These are phyloP conservation scores for Cryptomyrus ogoouensis DNA, from an alignment of 2,113 vertebrate genomes.

Conservation along the genomic window DNA sequence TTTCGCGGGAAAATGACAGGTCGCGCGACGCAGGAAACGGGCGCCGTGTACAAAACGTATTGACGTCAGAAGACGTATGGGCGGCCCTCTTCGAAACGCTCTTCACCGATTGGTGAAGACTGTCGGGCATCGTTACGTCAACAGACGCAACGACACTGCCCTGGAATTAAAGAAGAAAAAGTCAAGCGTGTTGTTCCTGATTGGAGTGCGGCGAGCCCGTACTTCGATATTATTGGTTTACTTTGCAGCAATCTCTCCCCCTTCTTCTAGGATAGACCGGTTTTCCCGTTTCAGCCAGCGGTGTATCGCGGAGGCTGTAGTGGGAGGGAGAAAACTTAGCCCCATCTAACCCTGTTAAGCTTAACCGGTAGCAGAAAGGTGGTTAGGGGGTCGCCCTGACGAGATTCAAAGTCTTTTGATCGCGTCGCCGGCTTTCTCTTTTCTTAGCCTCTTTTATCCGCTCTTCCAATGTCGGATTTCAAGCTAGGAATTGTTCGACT, in stretches of 20 bases:
- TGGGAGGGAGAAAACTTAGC: conserved; percentile 54
- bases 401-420: conserved; percentile 29
- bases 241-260: conserved; percentile 15
- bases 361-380: conserved; percentile 43
- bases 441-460: conserved; percentile 31
- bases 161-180: conserved; percentile 15
- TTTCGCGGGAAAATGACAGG: conserved; percentile 28
- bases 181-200: conserved; percentile 16
- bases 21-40: conserved; percentile 24
- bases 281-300: conserved; percentile 55
- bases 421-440: conserved; percentile 30
- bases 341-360: conserved; percentile 37
- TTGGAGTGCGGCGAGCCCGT: conserved; percentile 40
- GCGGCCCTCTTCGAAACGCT: conserved; percentile 7
- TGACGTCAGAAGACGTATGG: conserved; percentile 36
- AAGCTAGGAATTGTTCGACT: conserved; percentile 91
- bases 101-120: conserved; percentile 37
- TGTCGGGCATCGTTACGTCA: conserved; percentile 15
- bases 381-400: conserved; percentile 54
- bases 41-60: conserved; percentile 35
- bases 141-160: conserved; percentile 14
- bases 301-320: conserved; percentile 59
- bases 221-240: conserved; percentile 31
- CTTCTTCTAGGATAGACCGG: conserved; percentile 36
- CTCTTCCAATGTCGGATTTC: conserved; percentile 84